Conservation (phyloP, 2,797 vertebrate genomes). For the Muscicapa striata region DNA sequence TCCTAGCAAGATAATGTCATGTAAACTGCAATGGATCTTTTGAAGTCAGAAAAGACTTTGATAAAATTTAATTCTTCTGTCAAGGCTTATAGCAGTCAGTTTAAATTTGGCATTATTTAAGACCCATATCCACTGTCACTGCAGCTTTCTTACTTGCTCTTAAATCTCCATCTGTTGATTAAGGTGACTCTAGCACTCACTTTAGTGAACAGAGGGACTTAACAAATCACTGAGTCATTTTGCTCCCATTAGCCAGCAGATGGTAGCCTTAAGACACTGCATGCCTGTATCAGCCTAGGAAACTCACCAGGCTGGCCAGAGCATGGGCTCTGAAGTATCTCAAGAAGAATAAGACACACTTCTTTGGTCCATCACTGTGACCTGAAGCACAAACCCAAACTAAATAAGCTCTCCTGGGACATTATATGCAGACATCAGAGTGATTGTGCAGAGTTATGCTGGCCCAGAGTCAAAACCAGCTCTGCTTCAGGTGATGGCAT, state of each 20-base stretch:
- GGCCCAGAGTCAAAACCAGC: background rate
- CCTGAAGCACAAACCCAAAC: background rate
- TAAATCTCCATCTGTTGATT: background rate
- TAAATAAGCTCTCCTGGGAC: background rate
- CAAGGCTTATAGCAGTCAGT: background rate
- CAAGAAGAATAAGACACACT: background rate
- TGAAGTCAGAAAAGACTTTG: background rate
- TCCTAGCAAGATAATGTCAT: background rate
- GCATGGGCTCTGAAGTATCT: accelerated
- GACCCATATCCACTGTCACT: background rate
- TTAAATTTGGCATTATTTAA: background rate
- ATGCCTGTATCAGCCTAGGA: background rate
- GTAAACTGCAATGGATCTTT: background rate
- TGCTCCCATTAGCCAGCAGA: background rate
- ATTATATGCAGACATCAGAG: background rate
- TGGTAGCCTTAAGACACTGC: background rate
- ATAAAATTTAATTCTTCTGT: background rate
- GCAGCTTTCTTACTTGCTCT: background rate
- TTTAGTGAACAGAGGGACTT: background rate
- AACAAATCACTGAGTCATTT: background rate
- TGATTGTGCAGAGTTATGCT: no score
- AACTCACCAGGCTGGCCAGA: accelerated
- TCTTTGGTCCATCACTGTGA: background rate
- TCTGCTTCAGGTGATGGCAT: background rate
- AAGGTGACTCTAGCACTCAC: background rate